Conservation (phyloP, 2,797 vertebrate genomes). For the Cetoscarus ocellatus region DNA sequence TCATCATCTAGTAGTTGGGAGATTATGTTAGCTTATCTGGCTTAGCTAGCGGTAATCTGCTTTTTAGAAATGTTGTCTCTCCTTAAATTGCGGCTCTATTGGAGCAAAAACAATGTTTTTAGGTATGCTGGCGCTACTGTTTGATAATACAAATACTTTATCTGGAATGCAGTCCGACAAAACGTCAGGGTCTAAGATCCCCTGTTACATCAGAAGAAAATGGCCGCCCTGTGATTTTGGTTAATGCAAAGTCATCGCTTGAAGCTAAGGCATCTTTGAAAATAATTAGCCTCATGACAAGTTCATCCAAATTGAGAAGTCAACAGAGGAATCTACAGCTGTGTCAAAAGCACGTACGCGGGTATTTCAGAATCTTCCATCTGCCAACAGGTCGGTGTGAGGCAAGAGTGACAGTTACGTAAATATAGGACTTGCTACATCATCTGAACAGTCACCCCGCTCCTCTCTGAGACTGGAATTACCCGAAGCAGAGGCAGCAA, state of each 20-base stretch:
- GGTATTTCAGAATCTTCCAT: background rate
- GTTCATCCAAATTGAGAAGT: background rate
- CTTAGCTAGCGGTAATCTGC: too few relatives aligned
- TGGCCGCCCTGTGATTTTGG: background rate
- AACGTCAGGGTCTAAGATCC: background rate
- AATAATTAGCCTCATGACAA: background rate
- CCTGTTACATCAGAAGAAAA: background rate
- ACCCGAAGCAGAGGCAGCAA: slow-evolving; percentile 36
- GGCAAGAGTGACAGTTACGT: background rate
- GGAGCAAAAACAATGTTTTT: too few relatives aligned
- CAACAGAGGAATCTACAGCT: background rate
- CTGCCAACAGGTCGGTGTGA: slow-evolving; percentile 25
- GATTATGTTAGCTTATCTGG: too few relatives aligned
- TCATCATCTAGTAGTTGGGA: too few relatives aligned
- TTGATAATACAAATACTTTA: background rate
- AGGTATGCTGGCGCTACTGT: too few relatives aligned
- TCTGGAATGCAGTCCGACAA: background rate
- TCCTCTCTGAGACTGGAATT: slow-evolving; percentile 49
- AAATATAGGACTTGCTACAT: slow-evolving; percentile 24
- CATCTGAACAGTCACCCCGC: slow-evolving; percentile 26
- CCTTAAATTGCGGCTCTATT: too few relatives aligned
- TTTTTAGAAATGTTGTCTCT: too few relatives aligned
- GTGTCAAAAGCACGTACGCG: background rate
- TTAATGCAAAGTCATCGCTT: background rate
- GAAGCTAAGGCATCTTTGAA: background rate